Evolutionary conservation across 92 coral and sea anemone species (phyloP), one percentile per base, ranked within the genome.

Genomic region (Virgularia gustaviana): DNA sequence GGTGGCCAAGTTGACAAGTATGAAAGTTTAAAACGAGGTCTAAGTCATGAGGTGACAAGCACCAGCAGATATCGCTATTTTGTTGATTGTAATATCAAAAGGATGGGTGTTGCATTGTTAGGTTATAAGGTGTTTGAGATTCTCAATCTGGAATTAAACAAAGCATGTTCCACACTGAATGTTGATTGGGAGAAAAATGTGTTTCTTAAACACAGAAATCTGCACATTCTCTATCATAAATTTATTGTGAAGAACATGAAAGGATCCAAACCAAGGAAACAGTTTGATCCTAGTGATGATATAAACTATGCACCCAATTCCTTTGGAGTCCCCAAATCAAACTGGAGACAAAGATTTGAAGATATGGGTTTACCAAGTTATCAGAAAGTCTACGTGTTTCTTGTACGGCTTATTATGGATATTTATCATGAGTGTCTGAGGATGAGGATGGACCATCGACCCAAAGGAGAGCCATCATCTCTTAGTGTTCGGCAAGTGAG

Each of bases 381-480:
- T 67, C 61, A 84, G 15, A 81, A 64, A 13, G 70, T 91, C 65
- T 86, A 85, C 45, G 58, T 91, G 36, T 91, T 91, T 64, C 70
- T 91, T 43, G 85, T 86, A 15, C 79, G 88, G 24, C 55, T 91
- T 30, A 88, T 88, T 4, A 43, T 91, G 79, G 97, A 91, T 59
- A 85, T 91, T 45, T 81, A 83, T 59, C 97, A 91, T 56, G 92
- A 91, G 62, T 91, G 96, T 43, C 79, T 91, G 39, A 86, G 97
- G 29, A 65, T 91, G 73, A 82, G 97, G 61, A 73, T 91, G 55
- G 96, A 91, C 42, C 96, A 91, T 77, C 75, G 97, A 23, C 97
- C 97, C 10, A 91, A 86, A 36, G 97, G 90, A 29, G 97, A 91
- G 45, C 97, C 97, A 2, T 91, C 97, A 25, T 67, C 90, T 28